Percentiles rank a stretch among this genome's conserved stretches.
These are phyloP conservation scores for Nowickia ferox DNA, from an alignment of 2,888 invertebrate genomes.

Conservation along the genomic window DNA sequence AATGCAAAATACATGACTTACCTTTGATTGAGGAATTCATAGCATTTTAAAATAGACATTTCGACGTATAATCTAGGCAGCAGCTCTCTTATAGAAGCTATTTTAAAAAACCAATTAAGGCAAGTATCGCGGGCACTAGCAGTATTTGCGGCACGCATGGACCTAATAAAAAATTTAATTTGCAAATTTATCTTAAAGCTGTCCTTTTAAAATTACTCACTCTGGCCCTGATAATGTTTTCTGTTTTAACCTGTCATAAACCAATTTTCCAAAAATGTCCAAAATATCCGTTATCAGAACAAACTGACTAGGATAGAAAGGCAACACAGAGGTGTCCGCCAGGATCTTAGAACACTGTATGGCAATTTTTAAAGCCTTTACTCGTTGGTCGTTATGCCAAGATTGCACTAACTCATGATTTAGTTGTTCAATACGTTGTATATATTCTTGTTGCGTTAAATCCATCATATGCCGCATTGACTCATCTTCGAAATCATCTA, in stretches of 20 bases:
- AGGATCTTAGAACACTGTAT: conserved; percentile 98
- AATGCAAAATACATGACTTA: conserved; percentile 77
- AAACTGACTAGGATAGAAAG: conserved; percentile 99
- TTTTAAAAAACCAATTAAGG: conserved; percentile 99
- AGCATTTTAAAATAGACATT: conserved; percentile 95
- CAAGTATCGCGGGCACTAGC: conserved; percentile 97
- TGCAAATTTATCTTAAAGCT: neutral
- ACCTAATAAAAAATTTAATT: conserved; percentile 21
- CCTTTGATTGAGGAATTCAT: conserved; percentile 91
- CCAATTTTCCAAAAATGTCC: conserved; percentile 96
- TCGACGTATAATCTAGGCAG: conserved; percentile 97
- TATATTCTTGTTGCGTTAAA: conserved; percentile 96
- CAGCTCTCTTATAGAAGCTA: conserved; percentile 97
- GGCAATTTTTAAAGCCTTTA: conserved; percentile 97
- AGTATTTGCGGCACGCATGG: conserved; percentile 85
- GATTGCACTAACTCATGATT: conserved; percentile 94
- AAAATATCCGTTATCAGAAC: conserved; percentile 97
- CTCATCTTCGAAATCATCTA: conserved; percentile 97
- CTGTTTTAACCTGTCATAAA: conserved; percentile 91
- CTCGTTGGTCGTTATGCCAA: conserved; percentile 97
- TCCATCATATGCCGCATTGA: conserved; percentile 93
- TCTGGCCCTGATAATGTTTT: conserved; percentile 85
- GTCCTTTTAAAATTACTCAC: conserved; percentile 33
- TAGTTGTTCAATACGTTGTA: conserved; percentile 93
- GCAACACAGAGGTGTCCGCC: conserved; percentile 93